These are phyloP conservation scores for Acronicta leporina DNA, from an alignment of 2,888 invertebrate genomes.

Conservation along the genomic window DNA sequence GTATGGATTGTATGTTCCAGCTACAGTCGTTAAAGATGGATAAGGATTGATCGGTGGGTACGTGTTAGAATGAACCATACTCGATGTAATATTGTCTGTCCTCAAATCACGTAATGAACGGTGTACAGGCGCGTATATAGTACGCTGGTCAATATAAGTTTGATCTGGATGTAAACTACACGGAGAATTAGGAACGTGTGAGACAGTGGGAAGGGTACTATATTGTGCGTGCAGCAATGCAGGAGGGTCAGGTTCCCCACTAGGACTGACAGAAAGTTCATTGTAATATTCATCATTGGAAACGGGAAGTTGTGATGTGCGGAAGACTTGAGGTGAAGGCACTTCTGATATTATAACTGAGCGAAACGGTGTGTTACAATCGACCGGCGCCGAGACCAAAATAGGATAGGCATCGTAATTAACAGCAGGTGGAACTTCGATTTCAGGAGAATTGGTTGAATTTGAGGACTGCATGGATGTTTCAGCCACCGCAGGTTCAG, in stretches of 20 bases:
- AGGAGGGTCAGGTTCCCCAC: constrained; percentile 75
- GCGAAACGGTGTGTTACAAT: constrained; percentile 58
- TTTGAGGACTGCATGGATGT: constrained; percentile 84
- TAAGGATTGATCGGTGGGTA: constrained; percentile 85
- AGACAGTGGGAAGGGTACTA: constrained; percentile 80
- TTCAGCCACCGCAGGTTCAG: constrained; percentile 79
- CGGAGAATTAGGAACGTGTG: constrained; percentile 85
- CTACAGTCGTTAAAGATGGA: constrained; percentile 84
- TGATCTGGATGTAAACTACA: constrained; percentile 83
- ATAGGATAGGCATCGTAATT: constrained; percentile 83
- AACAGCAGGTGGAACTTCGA: constrained; percentile 82
- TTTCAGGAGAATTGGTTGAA: constrained; percentile 80
- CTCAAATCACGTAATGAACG: constrained; percentile 78
- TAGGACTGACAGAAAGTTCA: constrained; percentile 78
- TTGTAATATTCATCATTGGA: constrained; percentile 71
- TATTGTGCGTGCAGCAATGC: constrained; percentile 84
- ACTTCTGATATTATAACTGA: constrained; percentile 77
- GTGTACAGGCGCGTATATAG: constrained; percentile 66
- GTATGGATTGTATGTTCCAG: constrained; percentile 85
- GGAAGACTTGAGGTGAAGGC: constrained; percentile 78
- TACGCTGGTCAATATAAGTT: constrained; percentile 68
- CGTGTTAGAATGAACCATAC: constrained; percentile 82
- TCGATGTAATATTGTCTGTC: constrained; percentile 70
- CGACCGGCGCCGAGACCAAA: constrained; percentile 54
- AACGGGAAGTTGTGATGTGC: constrained; percentile 66